phyloP scores from a whole-genome alignment of 2,888 invertebrate species.

The Mellilla xanthometata region DNA sequence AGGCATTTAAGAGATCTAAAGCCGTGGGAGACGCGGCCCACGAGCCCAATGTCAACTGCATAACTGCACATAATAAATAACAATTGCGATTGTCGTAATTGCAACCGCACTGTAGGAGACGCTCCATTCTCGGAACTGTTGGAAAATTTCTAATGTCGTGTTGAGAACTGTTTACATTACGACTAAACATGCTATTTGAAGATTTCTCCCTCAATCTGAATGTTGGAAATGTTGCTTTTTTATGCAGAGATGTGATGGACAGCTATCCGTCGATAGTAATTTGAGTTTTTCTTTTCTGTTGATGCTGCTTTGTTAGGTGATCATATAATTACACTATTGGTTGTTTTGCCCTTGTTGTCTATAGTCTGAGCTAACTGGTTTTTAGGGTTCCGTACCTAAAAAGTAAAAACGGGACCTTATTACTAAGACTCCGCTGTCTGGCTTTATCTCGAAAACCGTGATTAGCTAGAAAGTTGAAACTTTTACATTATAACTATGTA shows the following conservation, averaged over 20 bases:
- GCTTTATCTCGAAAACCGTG: no score
- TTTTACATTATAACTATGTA: no score
- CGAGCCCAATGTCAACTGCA: slow-evolving; percentile 38
- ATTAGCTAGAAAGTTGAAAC: no score
- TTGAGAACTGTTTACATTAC: slow-evolving; percentile 23
- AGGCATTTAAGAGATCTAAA: slow-evolving; percentile 21
- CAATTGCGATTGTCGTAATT: slow-evolving; percentile 50
- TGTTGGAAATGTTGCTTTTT: slow-evolving; percentile 14
- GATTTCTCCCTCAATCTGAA: slow-evolving; percentile 22
- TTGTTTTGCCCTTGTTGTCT: no score
- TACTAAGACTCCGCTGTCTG: no score
- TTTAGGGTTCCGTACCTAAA: no score
- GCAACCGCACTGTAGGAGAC: slow-evolving; percentile 36
- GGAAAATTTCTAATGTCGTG: slow-evolving; percentile 36
- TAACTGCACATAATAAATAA: slow-evolving; percentile 46
- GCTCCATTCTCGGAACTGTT: slow-evolving; percentile 45
- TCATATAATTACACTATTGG: no score
- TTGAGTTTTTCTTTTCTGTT: not conserved
- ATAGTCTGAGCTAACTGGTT: no score
- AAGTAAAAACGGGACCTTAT: no score
- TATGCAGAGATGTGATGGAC: slow-evolving; percentile 4
- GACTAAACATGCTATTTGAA: slow-evolving; percentile 26
- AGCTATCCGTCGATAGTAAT: not conserved
- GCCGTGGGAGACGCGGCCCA: slow-evolving; percentile 29
- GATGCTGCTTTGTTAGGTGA: not conserved